Base-by-base conservation (phyloP, 1,140 invertebrate genomes). In the Gyrodactylus salaris region DNA sequence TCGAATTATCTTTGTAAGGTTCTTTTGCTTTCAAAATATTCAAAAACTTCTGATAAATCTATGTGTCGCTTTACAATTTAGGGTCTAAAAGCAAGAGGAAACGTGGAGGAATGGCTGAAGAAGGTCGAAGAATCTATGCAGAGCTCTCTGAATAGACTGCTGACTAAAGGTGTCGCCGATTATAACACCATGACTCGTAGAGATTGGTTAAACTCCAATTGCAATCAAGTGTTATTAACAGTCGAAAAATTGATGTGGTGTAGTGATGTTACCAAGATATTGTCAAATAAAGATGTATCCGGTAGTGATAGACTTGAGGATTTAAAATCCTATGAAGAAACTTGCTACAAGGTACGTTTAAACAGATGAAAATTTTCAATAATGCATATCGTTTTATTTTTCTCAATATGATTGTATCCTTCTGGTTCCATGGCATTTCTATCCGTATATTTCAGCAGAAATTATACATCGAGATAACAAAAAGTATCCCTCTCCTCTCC, bases 201-300 rank as follows among this genome's bases (percentile, higher is more conserved):
- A 27, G 81, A 83, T 25, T 88, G 87, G 85, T 81, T 88, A 0
- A 78, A 80, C 25, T 75, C 77, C 22, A 83, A 85, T 78, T 80
- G 84, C 27, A 84, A 84, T 1, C 85, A 86, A 81, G 83, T 86
- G 22, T 84, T 89, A 0, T 79, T 90, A 25, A 86, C 87, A 0
- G 87, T 89, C 0, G 88, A 87, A 0, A 88, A 91, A 81, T 86
- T 89, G 74, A 87, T 88, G 83, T 91, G 89, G 89, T 86, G 87
- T 0, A 81, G 82, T 76, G 84, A 85, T 71, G 85, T 91, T 0
- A 87, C 88, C 75, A 80, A n/a, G n/a, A n/a, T 83, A 70, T 85
- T 88, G 76, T 82, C 89, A 16, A 85, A 86, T 73, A 77, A 76
- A n/a, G 77, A 79, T 20, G 73, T 77, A n/a, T 78, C 7, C 7